A percentile compares a stretch with the other conserved stretches of the same genome.
Conservation (phyloP, 2,888 invertebrate genomes). For the Brenthis hecate region DNA sequence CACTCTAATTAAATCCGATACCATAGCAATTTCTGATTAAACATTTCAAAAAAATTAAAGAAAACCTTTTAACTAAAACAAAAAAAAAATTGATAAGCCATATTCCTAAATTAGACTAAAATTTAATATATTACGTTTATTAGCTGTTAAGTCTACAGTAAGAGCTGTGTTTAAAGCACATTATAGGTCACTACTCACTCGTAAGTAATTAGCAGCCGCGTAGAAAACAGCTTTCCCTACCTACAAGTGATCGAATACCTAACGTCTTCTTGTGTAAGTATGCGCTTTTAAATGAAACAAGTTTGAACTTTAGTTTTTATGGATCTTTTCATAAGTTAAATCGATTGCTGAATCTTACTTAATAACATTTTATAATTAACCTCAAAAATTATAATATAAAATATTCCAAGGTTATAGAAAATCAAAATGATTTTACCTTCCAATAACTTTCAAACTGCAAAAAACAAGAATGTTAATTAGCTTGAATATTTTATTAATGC, state of each 20-base stretch:
- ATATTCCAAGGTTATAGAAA: not conserved
- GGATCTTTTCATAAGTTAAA: too few relatives aligned
- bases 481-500: conserved; percentile 1
- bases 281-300: not conserved
- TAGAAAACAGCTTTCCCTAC: conserved; percentile 21
- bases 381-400: too few relatives aligned
- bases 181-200: not conserved
- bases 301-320: too few relatives aligned
- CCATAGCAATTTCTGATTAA: too few relatives aligned
- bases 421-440: not conserved
- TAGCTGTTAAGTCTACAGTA: too few relatives aligned
- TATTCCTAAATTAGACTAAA: too few relatives aligned
- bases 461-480: not conserved
- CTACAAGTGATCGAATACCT: not conserved
- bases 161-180: not conserved
- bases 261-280: conserved; percentile 16
- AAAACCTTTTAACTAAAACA: too few relatives aligned
- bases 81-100: too few relatives aligned
- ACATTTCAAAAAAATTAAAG: too few relatives aligned
- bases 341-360: too few relatives aligned
- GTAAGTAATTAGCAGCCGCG: conserved; percentile 7
- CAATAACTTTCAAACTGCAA: not conserved
- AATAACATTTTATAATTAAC: too few relatives aligned
- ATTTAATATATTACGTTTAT: not conserved
- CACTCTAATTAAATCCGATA: too few relatives aligned